Evolutionary conservation across 2,888 invertebrate species (phyloP), one percentile per base, ranked within the genome.

Genomic region (Brenthis ino): DNA sequence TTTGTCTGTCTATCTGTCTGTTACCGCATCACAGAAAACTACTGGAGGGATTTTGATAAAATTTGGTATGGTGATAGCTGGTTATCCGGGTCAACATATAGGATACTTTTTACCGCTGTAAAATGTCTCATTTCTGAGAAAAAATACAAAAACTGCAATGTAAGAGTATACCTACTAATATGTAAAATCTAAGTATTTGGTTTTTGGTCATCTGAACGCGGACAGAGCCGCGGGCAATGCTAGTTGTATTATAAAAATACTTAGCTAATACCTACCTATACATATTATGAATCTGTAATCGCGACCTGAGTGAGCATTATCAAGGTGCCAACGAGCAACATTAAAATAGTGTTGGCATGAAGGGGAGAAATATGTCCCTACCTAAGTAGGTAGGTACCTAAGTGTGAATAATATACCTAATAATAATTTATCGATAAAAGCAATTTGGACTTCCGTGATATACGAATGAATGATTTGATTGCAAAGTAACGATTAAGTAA

Each of bases 271-370:
- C 4, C 28, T 58, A 56, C 4, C 33, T 37, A 0, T 43, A 1
- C 37, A 60, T 60, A 14, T 60, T 60, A 14, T 60, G 48, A 11
- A 12, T 60, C 24, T 60, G 48, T 60, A 50, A 60, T 60, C 48
- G 58, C 48, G 58, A 48, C 58, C 24, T 60, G 28, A 60, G 58
- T 60, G 28, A 60, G 58, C 48, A 60, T 60, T 60, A 60, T 60
- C 48, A 50, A 60, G 58, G 58, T 60, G 58, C 58, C 58, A 60
- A 60, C 58, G 50, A 28, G 58, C 58, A 50, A 48, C 58, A n/a
- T 48, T 60, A 60, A 50, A 60, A 48, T 48, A 28, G 14, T 58
- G 57, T 58, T 48, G 58, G 58, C 58, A 48, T 50, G 58, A 60
- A 50, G 58, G 58, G 58, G 48, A 28, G 48, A 60, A 50, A 48